A percentile compares a stretch with the other conserved stretches of the same genome.
Conservation (phyloP, 2,113 vertebrate species). For the Saccopteryx leptura region DNA sequence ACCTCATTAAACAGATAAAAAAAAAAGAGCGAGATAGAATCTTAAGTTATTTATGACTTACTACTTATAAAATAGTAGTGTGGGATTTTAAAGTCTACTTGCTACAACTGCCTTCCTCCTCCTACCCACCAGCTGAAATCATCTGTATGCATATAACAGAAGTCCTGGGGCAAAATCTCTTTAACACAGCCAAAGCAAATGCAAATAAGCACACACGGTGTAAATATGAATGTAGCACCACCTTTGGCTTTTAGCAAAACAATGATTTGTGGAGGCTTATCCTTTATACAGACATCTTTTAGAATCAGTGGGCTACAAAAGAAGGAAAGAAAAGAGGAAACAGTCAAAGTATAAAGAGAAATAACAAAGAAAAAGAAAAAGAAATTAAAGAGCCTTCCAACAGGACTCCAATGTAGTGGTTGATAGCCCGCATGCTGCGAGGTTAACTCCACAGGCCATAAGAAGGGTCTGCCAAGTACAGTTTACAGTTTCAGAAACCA, state of each 20-base stretch:
- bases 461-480: neutral
- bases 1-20: conserved; percentile 62
- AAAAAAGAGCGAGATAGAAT: conserved; percentile 38
- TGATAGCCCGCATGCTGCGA: neutral
- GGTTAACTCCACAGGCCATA: neutral
- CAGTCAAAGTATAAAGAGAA: neutral
- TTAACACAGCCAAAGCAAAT: neutral
- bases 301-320: neutral
- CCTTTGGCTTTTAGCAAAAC: neutral
- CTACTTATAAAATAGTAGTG: conserved; percentile 7
- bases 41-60: conserved; percentile 53
- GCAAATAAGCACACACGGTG: neutral
- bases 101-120: neutral
- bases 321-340: neutral
- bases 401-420: neutral
- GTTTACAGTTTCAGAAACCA: neutral
- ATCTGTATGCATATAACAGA: neutral
- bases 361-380: neutral
- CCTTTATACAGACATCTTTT: neutral
- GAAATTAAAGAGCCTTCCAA: neutral
- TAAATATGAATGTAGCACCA: neutral
- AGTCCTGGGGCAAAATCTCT: neutral
- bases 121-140: neutral
- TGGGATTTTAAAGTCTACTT: conserved; percentile 33
- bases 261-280: neutral